A percentile compares a stretch with the other conserved stretches of the same genome.
Conservation (phyloP, 1,140 invertebrate species). For the Orchesella cincta region DNA sequence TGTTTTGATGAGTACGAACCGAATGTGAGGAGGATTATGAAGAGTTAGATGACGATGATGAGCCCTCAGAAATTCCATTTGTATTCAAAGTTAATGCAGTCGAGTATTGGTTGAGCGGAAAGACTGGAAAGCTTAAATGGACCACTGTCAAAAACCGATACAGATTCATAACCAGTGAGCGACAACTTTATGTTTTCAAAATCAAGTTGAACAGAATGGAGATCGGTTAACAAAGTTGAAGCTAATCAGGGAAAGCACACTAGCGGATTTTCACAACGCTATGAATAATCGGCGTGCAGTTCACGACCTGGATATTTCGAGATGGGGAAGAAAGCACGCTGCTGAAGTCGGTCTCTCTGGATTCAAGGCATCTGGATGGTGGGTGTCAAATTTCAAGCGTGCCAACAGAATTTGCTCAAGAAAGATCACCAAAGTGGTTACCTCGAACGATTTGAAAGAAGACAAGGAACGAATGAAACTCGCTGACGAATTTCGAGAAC, state of each 20-base stretch:
- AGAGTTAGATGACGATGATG: too few relatives aligned
- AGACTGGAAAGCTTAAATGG: too few relatives aligned
- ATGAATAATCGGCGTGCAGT: neutral
- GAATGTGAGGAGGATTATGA: too few relatives aligned
- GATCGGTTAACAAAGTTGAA: neutral
- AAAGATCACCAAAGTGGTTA: neutral
- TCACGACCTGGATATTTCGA: neutral
- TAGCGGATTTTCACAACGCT: neutral
- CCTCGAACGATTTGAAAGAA: neutral
- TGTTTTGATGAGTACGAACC: too few relatives aligned
- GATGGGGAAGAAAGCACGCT: neutral
- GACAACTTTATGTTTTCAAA: too few relatives aligned
- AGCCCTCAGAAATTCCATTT: too few relatives aligned
- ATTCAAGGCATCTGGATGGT: neutral
- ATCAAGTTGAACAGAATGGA: neutral
- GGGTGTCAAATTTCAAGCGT: neutral
- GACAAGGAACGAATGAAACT: neutral
- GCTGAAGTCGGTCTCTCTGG: neutral
- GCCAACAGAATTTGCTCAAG: neutral
- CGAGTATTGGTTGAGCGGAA: too few relatives aligned
- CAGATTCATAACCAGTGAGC: too few relatives aligned
- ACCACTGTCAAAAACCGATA: too few relatives aligned
- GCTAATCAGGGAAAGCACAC: neutral
- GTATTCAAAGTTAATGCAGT: too few relatives aligned
- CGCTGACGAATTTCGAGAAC: neutral